Base-by-base conservation (phyloP, 2,888 invertebrate genomes). In the Plebejus argus region DNA sequence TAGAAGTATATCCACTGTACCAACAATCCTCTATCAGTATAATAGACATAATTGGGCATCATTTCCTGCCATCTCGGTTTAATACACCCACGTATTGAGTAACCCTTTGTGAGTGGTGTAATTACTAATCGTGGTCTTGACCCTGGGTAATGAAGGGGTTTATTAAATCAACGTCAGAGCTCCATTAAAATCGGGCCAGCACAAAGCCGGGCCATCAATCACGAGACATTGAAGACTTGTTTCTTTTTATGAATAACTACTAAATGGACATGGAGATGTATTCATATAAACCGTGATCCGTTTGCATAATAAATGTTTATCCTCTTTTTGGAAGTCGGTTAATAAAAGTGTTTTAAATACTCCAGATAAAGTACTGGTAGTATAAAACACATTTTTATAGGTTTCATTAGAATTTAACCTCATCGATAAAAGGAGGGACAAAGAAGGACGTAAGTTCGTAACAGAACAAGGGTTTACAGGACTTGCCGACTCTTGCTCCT, bases 151-250 rank as follows among this genome's bases (percentile, higher is more conserved):
- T 93, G 90, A 90, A 92, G 92, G 93, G 93, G 91, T 91, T 92
- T 92, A 94, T 94, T 93, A 92, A 94, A 94, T 94, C 93, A 93
- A 92, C 87, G 92, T 92, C 93, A 91, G 89, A 88, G 89, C 86
- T 90, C 91, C 93, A 93, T 93, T 93, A 93, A 88, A 89, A 86
- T 85, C 84, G 85, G 87, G 85, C 86, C 87, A 85, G 83, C 85
- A 85, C 84, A 82, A 85, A 86, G 85, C 85, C 82, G 81, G 83
- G 84, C 88, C 87, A 93, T 93, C 93, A 91, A 93, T 93, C 93
- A 93, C 85, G 79, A 85, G 84, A 86, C 86, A 86, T 83, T 85
- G 84, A 81, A 82, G 81, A 66, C 66, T 66, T 66, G 66, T 66
- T 66, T 66, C 66, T 33, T 66, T 66, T 45, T 66, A 28, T 66